Base-by-base conservation (phyloP, 2,888 invertebrate species). In the Polia nebulosa region DNA sequence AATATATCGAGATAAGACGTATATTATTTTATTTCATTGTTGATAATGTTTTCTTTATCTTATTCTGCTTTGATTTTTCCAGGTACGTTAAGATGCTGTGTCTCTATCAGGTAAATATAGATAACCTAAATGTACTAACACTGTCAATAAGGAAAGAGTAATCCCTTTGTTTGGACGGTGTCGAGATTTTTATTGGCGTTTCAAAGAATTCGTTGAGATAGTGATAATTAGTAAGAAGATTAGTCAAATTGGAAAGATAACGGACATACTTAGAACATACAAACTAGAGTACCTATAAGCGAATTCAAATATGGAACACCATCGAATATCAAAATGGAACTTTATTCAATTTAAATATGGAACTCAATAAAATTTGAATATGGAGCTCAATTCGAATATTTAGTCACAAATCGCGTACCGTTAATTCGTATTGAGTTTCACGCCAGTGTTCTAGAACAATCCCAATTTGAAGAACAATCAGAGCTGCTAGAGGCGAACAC, bases 371-470 rank as follows among this genome's bases (percentile, higher is more conserved):
- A 72, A 70, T 73, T 76, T 71, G 61, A 72, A 64, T 61, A 69
- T 72, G 55, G 59, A 78, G 74, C 58, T 57, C 34, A 52, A 69
- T 61, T 80, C 52, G 65, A 78, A 85, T 86, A 17, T 81, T 88
- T 89, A 90, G 89, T 93, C 91, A 91, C 89, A 88, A 80, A 75
- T 76, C 63, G 80, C 80, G 85, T 88, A 88, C 92, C 92, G 92
- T 93, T 95, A 95, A 95, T 95, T 94, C 94, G 89, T 95, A 95
- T 95, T 94, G 94, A 94, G 91, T 95, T 95, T 92, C 95, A 87
- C 87, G 84, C 85, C 88, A 87, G 87, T 88, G 87, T 89, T 87
- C 85, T 85, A 91, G 89, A 90, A 93, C 88, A 91, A 90, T 89
- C 84, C 88, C 86, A 88, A 88, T 88, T 88, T 85, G 69, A 79